These are phyloP conservation scores for Calameuta filiformis DNA, from an alignment of 2,888 invertebrate genomes.

Conservation along the genomic window DNA sequence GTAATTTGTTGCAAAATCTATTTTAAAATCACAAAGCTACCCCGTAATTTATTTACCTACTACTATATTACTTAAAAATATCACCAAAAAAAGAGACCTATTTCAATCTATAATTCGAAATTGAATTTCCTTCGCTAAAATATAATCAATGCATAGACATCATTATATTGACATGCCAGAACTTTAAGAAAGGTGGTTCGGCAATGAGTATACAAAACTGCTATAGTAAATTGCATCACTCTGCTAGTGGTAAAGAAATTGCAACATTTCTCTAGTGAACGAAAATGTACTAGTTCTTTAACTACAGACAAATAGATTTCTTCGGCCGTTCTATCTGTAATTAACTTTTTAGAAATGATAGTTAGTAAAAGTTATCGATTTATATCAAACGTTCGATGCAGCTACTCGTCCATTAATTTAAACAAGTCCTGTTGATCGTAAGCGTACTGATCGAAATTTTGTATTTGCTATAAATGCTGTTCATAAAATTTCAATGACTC, in stretches of 20 bases:
- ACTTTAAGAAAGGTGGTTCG: background rate
- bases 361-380: too few species aligned
- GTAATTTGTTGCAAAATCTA: background rate
- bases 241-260: background rate
- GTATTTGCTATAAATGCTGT: too few species aligned
- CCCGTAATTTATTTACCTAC: too few species aligned
- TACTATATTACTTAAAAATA: background rate
- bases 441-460: too few species aligned
- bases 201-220: background rate
- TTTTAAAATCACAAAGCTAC: too few species aligned
- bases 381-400: too few species aligned
- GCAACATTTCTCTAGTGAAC: background rate
- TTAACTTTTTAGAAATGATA: too few species aligned
- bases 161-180: background rate
- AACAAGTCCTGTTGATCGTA: too few species aligned
- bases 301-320: too few species aligned
- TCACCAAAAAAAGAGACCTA: background rate
- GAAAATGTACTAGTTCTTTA: background rate
- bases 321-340: too few species aligned
- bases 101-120: background rate
- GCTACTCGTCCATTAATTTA: too few species aligned
- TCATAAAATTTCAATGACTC: too few species aligned
- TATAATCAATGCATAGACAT: background rate
- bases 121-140: background rate
- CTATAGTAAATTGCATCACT: background rate